Evolutionary conservation across 1,140 invertebrate genomes (phyloP), one percentile per base, ranked within the genome.

Genomic region (Cylas formicarius): DNA sequence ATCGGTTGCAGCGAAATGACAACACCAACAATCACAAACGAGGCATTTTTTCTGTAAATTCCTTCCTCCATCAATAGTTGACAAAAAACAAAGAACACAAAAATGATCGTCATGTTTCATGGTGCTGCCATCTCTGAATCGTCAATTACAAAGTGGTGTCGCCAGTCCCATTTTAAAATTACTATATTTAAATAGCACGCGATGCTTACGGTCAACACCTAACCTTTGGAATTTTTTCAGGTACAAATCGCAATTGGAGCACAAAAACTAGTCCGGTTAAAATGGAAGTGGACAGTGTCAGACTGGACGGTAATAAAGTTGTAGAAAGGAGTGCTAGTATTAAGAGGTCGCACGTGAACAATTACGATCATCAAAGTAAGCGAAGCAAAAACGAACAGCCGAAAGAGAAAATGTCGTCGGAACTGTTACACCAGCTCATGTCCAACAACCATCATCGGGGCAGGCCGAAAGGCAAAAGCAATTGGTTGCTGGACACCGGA

Each of bases 341-440:
- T 23, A 65, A 63, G 50, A 49, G 63, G 32, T 51, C 60, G n/a
- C 60, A 54, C 33, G 43, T 42, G 10, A 52, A 52, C 2, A 38
- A 14, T 8, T 61, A 56, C 38, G 48, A 60, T 16, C 35, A 55
- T 7, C 57, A 50, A 17, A 61, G 27, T 20, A 66, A 65, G 46
- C 41, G 60, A 34, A 49, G 52, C 11, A 58, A 53, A 45, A 59
- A 43, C 33, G 62, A 63, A 50, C n/a, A n/a, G n/a, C 57, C 58
- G 6, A 59, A 61, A 44, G 62, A 65, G 23, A 62, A 64, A 48
- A 57, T 67, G 51, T 61, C 62, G 9, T 65, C 62, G 4, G 63
- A 73, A 42, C 52, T 74, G 14, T 52, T 75, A 6, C 72, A 74
- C 28, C 71, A 74, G 38, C 46, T 75, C 14, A 72, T 74, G 18